phyloP scores from a whole-genome alignment of 2,797 vertebrate species.

The Eupleurogrammus muticus region DNA sequence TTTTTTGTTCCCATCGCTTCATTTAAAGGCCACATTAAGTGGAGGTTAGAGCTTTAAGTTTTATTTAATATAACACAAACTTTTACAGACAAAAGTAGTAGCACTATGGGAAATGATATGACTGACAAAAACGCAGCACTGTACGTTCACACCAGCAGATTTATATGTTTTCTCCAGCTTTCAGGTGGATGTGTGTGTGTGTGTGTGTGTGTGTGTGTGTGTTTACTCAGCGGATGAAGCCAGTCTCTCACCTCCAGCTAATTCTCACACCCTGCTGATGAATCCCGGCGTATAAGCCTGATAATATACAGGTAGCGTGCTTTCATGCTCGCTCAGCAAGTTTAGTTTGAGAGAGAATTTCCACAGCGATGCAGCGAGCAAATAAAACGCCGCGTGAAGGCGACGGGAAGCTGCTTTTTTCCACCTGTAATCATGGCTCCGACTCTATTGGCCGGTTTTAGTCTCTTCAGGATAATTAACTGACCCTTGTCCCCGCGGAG shows the following conservation, averaged over 20 bases:
- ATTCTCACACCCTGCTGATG: slow-evolving; percentile 77
- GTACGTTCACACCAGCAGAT: slow-evolving; percentile 23
- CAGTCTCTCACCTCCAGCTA: slow-evolving; percentile 74
- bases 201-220: slow-evolving; percentile 44
- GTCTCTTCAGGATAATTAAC: not conserved
- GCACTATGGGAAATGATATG: slow-evolving; percentile 25
- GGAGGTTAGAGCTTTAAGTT: too few species aligned
- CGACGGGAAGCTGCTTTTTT: not conserved
- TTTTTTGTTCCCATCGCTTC: slow-evolving; percentile 15
- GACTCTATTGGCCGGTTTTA: too few species aligned
- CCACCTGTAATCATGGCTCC: not conserved
- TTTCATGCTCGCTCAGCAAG: slow-evolving; percentile 63
- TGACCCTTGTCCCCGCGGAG: not conserved
- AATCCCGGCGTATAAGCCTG: slow-evolving; percentile 63
- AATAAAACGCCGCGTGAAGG: not conserved
- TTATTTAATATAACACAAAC: too few species aligned
- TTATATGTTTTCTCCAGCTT: slow-evolving; percentile 36
- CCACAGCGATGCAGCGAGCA: slow-evolving; percentile 9
- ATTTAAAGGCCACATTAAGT: not conserved
- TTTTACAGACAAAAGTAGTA: slow-evolving; percentile 2
- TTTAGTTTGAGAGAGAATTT: slow-evolving; percentile 26
- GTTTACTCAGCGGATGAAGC: slow-evolving; percentile 64
- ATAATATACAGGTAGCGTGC: slow-evolving; percentile 28
- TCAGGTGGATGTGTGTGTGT: slow-evolving; percentile 40
- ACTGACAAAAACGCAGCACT: not conserved